Evolutionary conservation across 2,113 vertebrate species (phyloP).

Genomic region (Plestiodon gilberti): DNA sequence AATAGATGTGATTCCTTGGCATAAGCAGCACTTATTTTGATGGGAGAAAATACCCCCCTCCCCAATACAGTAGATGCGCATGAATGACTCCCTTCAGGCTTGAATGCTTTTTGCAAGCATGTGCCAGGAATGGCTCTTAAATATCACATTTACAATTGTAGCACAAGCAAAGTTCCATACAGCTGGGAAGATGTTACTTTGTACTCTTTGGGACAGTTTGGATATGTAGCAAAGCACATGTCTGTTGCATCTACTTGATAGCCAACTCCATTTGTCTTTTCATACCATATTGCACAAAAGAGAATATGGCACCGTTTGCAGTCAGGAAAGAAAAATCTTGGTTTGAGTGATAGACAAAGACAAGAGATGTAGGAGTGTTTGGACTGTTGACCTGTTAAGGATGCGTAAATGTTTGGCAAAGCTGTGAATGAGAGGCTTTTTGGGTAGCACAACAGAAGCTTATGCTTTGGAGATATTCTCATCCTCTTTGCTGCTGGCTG

Average conservation of each 20-base stretch:
- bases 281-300: background rate
- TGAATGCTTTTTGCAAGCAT: constrained; percentile 19
- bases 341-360: constrained; percentile 7
- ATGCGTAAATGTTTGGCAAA: constrained; percentile 30
- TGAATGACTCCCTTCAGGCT: constrained; percentile 13
- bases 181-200: constrained; percentile 10
- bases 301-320: background rate
- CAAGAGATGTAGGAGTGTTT: background rate
- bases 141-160: constrained; percentile 27
- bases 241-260: background rate
- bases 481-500: constrained; percentile 70
- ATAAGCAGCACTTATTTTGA: background rate
- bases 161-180: background rate
- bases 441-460: constrained; percentile 20
- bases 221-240: background rate
- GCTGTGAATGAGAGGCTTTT: constrained; percentile 2
- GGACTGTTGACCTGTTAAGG: background rate
- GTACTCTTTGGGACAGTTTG: too few relatives aligned
- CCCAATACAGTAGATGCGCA: background rate
- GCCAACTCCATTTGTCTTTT: background rate
- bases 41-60: background rate
- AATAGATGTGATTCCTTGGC: background rate
- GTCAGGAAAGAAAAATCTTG: background rate
- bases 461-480: constrained; percentile 79
- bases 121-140: constrained; percentile 35